Evolutionary conservation across 2,113 vertebrate genomes (phyloP).

Genomic region (Geothlypis trichas): DNA sequence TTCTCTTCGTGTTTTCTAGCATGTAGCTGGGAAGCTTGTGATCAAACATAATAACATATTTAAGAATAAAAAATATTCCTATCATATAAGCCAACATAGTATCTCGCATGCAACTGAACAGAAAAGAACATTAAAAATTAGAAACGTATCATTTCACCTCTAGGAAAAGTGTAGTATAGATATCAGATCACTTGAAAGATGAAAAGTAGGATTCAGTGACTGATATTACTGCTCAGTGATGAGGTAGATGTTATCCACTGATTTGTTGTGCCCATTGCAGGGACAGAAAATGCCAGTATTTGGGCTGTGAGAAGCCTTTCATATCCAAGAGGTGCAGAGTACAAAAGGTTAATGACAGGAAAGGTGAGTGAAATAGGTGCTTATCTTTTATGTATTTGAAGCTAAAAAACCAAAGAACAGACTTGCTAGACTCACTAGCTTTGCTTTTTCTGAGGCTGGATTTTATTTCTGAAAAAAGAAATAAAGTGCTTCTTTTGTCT

Average conservation of each 20-base stretch:
- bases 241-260: not conserved
- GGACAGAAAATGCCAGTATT: not conserved
- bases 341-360: not conserved
- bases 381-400: not conserved
- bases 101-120: not conserved
- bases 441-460: not conserved
- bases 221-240: not conserved
- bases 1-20: not conserved
- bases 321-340: not conserved
- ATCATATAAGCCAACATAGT: not conserved
- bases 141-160: not conserved
- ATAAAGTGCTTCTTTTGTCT: too few species aligned
- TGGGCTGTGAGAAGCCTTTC: not conserved
- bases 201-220: not conserved
- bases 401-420: not conserved
- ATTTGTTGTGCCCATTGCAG: not conserved
- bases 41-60: not conserved
- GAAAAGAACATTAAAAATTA: not conserved
- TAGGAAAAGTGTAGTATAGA: not conserved
- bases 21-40: not conserved
- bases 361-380: not conserved
- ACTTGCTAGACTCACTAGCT: not conserved
- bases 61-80: not conserved
- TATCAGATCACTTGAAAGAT: not conserved
- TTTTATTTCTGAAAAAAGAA: not conserved